These are phyloP conservation scores for Balaenoptera acutorostrata DNA, from an alignment of 2,113 vertebrate species.

Conservation along the genomic window DNA sequence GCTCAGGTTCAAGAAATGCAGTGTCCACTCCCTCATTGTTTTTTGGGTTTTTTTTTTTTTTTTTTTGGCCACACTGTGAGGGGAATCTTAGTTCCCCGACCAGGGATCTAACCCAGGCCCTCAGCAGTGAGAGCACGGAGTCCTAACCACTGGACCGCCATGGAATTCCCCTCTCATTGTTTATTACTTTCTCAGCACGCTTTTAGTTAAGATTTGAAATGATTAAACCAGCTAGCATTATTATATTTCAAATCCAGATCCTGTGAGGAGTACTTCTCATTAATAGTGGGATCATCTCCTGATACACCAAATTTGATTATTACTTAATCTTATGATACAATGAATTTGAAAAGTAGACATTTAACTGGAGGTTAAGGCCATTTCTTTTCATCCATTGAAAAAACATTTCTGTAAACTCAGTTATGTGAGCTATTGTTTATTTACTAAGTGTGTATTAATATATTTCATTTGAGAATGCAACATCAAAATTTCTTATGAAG, in stretches of 20 bases:
- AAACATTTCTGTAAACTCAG: not conserved
- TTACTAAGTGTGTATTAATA: slow-evolving; percentile 6
- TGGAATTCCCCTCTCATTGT: slow-evolving; percentile 6
- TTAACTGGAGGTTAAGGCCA: not conserved
- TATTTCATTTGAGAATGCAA: slow-evolving; percentile 17
- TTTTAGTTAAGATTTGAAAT: slow-evolving; percentile 43
- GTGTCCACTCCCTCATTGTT: slow-evolving; percentile 46
- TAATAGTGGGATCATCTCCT: not conserved
- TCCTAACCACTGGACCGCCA: not conserved
- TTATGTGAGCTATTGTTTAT: not conserved
- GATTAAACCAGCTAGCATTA: not conserved
- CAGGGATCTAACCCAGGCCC: not conserved
- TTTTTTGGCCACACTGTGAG: not conserved
- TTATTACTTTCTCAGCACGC: slow-evolving; percentile 66
- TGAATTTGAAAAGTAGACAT: not conserved
- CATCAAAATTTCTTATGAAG: slow-evolving; percentile 8
- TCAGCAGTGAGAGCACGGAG: not conserved
- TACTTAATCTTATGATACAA: not conserved
- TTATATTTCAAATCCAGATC: slow-evolving; percentile 9
- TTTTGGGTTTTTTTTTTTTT: not conserved
- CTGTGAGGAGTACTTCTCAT: not conserved
- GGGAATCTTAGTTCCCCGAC: not conserved
- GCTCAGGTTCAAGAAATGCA: slow-evolving; percentile 45
- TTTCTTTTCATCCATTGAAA: slow-evolving; percentile 28
- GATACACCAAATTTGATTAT: not conserved